phyloP scores from a whole-genome alignment of 2,888 invertebrate genomes.

The Epiblema foenella region DNA sequence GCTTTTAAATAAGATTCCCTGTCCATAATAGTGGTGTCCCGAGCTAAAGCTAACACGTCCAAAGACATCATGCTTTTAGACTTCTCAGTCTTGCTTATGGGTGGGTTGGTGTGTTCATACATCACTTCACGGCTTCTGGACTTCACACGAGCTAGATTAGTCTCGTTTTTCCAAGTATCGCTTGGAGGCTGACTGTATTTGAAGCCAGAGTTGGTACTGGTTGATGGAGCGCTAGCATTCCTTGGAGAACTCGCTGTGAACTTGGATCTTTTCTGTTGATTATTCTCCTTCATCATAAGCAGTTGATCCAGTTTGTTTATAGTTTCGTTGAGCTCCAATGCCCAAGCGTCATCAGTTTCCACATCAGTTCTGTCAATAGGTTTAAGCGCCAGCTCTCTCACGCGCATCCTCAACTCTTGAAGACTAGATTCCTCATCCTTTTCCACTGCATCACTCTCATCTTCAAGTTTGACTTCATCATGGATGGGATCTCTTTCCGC shows the following conservation, averaged over 20 bases:
- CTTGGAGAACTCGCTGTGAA: conserved; percentile 71
- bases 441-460: conserved; percentile 55
- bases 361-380: conserved; percentile 90
- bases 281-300: conserved; percentile 87
- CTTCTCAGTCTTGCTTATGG: conserved; percentile 70
- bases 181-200: conserved; percentile 65
- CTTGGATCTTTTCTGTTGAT: conserved; percentile 82
- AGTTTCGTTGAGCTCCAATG: conserved; percentile 89
- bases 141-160: conserved; percentile 67
- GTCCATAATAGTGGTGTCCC: conserved; percentile 74
- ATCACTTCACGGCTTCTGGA: conserved; percentile 74
- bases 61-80: conserved; percentile 82
- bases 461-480: conserved; percentile 64
- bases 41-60: conserved; percentile 74
- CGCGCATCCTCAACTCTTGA: conserved; percentile 88
- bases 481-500: conserved; percentile 86
- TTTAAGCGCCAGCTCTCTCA: conserved; percentile 89
- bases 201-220: conserved; percentile 66
- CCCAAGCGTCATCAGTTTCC: conserved; percentile 89
- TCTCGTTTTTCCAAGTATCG: conserved; percentile 64
- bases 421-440: conserved; percentile 84
- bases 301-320: conserved; percentile 91
- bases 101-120: conserved; percentile 66
- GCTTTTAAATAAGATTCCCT: conserved; percentile 78
- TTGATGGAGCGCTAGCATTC: conserved; percentile 74